phyloP scores from a whole-genome alignment of 2,797 vertebrate genomes.

The Ptychobarbus kaznakovi region DNA sequence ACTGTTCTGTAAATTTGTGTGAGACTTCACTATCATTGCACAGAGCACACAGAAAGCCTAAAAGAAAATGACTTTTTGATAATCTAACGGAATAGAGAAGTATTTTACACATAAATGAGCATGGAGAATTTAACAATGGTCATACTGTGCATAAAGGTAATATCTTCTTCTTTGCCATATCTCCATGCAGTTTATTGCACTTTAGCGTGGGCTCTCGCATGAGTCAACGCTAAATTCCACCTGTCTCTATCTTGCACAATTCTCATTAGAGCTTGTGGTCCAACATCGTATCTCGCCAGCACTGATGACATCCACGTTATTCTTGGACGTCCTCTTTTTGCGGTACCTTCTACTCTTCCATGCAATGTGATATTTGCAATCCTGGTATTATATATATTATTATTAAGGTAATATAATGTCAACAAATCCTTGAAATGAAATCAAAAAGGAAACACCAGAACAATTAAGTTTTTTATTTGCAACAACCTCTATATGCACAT shows the following conservation, averaged over 20 bases:
- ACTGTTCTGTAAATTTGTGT: conserved; percentile 6
- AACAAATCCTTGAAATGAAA: background rate
- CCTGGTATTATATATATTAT: no score
- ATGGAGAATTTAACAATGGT: background rate
- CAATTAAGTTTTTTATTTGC: conserved; percentile 52
- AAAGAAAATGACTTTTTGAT: background rate
- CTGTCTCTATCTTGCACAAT: no score
- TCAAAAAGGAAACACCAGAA: background rate
- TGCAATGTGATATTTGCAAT: no score
- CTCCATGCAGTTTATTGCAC: no score
- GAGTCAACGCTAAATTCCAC: no score
- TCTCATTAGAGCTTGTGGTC: no score
- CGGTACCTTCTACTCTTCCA: no score
- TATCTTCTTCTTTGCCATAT: background rate
- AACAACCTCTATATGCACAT: conserved; percentile 18
- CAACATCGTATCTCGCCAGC: no score
- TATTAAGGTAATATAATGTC: background rate
- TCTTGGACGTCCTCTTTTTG: no score
- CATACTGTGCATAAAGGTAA: background rate
- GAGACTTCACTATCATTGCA: background rate
- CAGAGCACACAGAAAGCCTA: background rate
- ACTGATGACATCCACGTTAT: no score
- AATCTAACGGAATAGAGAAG: background rate
- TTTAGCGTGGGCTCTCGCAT: no score
- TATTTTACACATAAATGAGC: background rate